Base-by-base conservation (phyloP, 2,113 vertebrate species). In the Pseudonaja textilis region DNA sequence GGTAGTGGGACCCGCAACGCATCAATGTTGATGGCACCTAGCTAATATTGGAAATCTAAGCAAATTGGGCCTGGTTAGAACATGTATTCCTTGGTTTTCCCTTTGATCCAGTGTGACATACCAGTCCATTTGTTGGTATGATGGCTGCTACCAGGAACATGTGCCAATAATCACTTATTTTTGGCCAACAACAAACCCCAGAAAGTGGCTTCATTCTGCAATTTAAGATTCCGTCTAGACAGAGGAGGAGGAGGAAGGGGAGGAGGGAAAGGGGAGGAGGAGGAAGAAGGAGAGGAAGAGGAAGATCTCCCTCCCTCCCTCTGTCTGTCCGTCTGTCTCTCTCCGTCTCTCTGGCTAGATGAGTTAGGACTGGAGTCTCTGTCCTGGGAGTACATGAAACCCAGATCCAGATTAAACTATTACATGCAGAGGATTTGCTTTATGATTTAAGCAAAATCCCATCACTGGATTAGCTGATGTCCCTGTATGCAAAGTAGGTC, bases 391-490 rank as follows among this genome's bases (percentile, higher is more conserved):
- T 54, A 16, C n/a, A 88, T 54, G 88, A 93, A 93, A 90, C 22
- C 25, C 29, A 6, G 56, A 64, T 92, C 2, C 3, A 0, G 0
- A 26, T 54, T 89, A 42, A 42, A 57, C 25, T 42, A 4, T 87
- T 88, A 90, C 0, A 7, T 26, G 18, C 85, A 47, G 61, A 88
- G 55, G 56, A 90, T 93, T 74, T 91, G 1, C 54, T 54, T 47
- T 4, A 45, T 34, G 88, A 45, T 0, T 85, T 90, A 93, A 45
- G 26, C 25, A 50, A 85, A 64, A 92, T 54, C 87, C 50, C 61
- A 52, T 34, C 59, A 93, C 25, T 34, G 25, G 91, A 87, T 96
- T 86, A 90, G 64, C 56, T 94, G 89, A 61, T 95, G 92, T 55
- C 45, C 86, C 45, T 3, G 5, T 1, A 34, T 50, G 47, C 11